A percentile compares a stretch with the other conserved stretches of the same genome.
Conservation (phyloP, 2,888 invertebrate species). For the Julus scanicus region DNA sequence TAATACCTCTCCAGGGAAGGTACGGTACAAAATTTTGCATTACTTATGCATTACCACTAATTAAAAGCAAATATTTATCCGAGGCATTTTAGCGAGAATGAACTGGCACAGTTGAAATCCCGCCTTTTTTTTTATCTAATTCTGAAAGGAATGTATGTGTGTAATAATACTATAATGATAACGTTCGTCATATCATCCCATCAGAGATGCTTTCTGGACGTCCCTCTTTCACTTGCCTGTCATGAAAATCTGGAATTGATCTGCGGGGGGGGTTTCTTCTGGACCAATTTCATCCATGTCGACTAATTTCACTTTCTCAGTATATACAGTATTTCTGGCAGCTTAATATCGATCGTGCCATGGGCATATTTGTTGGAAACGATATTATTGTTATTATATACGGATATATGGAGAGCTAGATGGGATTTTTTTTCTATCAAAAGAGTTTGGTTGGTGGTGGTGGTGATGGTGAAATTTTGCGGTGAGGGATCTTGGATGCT, state of each 20-base stretch:
- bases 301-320: slow-evolving; percentile 29
- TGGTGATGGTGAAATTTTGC: not conserved
- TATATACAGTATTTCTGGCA: slow-evolving; percentile 2
- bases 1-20: slow-evolving; percentile 13
- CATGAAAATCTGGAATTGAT: slow-evolving; percentile 25
- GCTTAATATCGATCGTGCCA: not conserved
- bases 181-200: too few relatives aligned
- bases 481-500: slow-evolving; percentile 16
- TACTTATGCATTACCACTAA: slow-evolving; percentile 5
- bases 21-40: not conserved
- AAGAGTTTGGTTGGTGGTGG: not conserved
- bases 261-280: not conserved
- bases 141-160: too few relatives aligned
- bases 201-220: not conserved
- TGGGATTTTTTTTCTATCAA: not conserved
- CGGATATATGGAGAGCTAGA: not conserved
- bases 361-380: slow-evolving; percentile 1
- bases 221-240: not conserved
- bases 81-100: not conserved
- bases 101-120: not conserved
- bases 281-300: slow-evolving; percentile 22
- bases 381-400: slow-evolving; percentile 39
- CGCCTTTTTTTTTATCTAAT: too few relatives aligned
- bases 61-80: slow-evolving; percentile 4
- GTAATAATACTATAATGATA: too few relatives aligned